Evolutionary conservation across 2,888 invertebrate species (phyloP), one percentile per base, ranked within the genome.

Genomic region (Callimorpha dominula): DNA sequence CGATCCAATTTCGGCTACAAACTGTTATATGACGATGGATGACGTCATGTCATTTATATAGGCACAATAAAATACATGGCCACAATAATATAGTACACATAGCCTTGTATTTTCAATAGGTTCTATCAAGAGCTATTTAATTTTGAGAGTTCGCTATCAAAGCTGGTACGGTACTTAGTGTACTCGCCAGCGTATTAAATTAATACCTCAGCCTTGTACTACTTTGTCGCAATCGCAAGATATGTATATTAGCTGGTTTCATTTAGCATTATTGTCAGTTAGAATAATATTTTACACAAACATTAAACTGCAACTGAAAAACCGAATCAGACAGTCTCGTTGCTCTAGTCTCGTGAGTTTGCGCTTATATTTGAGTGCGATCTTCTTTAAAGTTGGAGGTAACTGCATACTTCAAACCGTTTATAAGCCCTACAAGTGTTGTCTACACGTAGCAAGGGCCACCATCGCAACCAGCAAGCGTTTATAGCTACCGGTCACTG

Each of bases 61-160:
- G 14, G 8, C 62, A 42, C 8, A 50, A 31, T 15, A 14, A 49
- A 15, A 65, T 65, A 31, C 65, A 65, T 9, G 15, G 20, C 20
- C 20, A 43, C 49, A 65, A 14, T 57, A 57, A 20, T 49, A 65
- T 20, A 65, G 46, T 65, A 46, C 46, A 20, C 6, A 46, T 43
- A 63, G 63, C n/a, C 65, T 20, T 46, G 46, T 3, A 20, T 65
- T 9, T 20, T 20, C 31, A 65, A 49, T 65, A 65, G 15, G 31
- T 40, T 50, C 17, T 65, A 65, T 65, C 49, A 65, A 31, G 57
- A 60, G 57, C 65, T 65, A 40, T 17, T 31, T 49, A 49, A 31
- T 15, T 31, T 31, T 17, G 31, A 65, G 49, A 65, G 65, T 50
- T 50, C 17, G 49, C 31, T 65, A 65, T 17, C 57, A 60, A 60